Evolutionary conservation across 2,888 invertebrate genomes (phyloP), one percentile per base, ranked within the genome.

Genomic region (Tryphoninae sp.): DNA sequence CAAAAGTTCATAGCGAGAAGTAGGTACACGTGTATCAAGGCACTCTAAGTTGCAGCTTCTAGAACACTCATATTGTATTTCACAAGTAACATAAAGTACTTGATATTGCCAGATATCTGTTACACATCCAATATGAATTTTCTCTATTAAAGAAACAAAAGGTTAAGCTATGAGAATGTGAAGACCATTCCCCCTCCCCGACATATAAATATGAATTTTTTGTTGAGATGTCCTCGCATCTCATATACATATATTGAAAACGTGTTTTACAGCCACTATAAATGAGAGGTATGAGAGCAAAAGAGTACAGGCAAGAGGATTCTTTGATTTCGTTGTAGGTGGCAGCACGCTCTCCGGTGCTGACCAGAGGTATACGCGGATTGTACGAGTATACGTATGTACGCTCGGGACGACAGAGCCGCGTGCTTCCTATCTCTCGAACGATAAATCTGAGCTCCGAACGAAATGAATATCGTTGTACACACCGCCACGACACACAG

Each of bases 381-480:
- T 45, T 19, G 11, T 8, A 9, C 19, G 22, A 2, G n/a, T 49
- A 33, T 51, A 49, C 16, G 40, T 74, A 69, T 26, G 64, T 59
- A 75, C 69, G 64, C 64, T 69, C 68, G 45, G 75, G 69, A 73
- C 53, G 62, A 58, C 33, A 33, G 71, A 72, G 76, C 71, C 69
- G 49, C 72, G 72, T 62, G 80, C 72, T 80, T 77, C 80, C 80
- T 80, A 80, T 80, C 80, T 80, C 68, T 55, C 72, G 76, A 45
- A 80, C 80, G 80, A 80, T 80, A 80, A 80, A 80, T 80, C 72
- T 72, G 76, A 72, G 51, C 76, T 80, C 76, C 76, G 71, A 80
- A 78, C 76, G 73, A 80, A 80, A 78, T 80, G 80, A 83, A 83
- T 77, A 83, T 77, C 77, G 75, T 78, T 83, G 83, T 80, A 72